phyloP scores from a whole-genome alignment of 2,888 invertebrate genomes.

The Cephus spinipes region DNA sequence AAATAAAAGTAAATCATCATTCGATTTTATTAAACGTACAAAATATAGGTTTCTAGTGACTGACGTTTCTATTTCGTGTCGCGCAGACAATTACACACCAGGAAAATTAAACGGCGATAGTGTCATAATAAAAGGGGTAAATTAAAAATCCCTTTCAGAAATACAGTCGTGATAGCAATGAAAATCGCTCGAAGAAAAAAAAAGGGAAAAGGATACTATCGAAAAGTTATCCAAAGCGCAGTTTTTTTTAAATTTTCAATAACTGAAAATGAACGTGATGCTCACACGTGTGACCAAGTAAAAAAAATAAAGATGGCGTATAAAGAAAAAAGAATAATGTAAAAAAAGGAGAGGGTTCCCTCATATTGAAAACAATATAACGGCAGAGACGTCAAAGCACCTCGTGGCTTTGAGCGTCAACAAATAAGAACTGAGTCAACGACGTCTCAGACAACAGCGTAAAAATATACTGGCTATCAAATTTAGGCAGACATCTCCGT shows the following conservation, averaged over 20 bases:
- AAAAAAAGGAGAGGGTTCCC: too few species aligned
- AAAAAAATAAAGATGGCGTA: too few species aligned
- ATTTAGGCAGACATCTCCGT: not conserved
- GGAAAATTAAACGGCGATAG: not conserved
- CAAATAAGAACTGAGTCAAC: not conserved
- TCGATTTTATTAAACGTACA: not conserved
- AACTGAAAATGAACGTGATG: not conserved
- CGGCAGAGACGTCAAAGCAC: not conserved
- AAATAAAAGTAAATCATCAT: not conserved
- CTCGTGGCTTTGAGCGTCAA: not conserved
- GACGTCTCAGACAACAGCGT: not conserved
- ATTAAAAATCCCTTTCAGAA: not conserved
- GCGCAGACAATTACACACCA: not conserved
- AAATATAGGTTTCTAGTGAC: not conserved
- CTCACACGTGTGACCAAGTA: too few species aligned
- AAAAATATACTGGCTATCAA: not conserved
- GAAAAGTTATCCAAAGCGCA: not conserved
- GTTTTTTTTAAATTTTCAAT: not conserved
- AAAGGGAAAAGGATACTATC: not conserved
- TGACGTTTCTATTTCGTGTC: not conserved
- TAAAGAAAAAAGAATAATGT: too few species aligned
- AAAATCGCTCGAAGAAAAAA: not conserved
- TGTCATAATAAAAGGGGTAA: not conserved
- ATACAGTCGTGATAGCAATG: not conserved
- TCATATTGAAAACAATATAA: too few species aligned